Conservation (phyloP, 1,140 invertebrate genomes). For the Sycophaga agraensis region DNA sequence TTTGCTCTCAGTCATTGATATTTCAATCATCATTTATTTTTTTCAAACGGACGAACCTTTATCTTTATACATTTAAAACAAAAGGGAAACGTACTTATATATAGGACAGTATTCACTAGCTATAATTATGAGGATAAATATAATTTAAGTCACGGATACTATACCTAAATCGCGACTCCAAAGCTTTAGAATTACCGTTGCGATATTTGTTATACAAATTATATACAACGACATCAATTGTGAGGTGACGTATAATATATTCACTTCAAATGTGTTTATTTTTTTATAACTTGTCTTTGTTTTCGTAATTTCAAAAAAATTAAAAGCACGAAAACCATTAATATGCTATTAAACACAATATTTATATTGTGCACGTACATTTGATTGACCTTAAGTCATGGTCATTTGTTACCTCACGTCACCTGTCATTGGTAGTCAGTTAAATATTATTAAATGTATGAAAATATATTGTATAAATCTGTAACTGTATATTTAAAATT, state of each 20-base stretch:
- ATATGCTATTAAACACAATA: slow-evolving; percentile 13
- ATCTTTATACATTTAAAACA: slow-evolving; percentile 6
- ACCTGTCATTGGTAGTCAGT: slow-evolving; percentile 35
- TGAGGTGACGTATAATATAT: slow-evolving; percentile 35
- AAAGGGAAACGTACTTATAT: slow-evolving; percentile 49
- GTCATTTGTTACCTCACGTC: slow-evolving; percentile 35
- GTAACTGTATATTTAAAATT: slow-evolving; percentile 30
- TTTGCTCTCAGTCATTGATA: slow-evolving; percentile 16
- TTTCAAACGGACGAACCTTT: not conserved
- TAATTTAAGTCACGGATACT: slow-evolving; percentile 40
- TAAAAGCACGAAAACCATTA: slow-evolving; percentile 9
- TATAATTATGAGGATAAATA: slow-evolving; percentile 37
- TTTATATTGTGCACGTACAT: slow-evolving; percentile 20
- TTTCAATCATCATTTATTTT: slow-evolving; percentile 4
- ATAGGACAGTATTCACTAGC: slow-evolving; percentile 53
- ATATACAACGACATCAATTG: slow-evolving; percentile 28
- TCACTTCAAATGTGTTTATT: slow-evolving; percentile 8
- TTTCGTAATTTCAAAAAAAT: not conserved
- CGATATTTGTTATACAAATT: slow-evolving; percentile 43
- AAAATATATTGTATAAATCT: slow-evolving; percentile 35
- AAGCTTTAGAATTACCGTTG: slow-evolving; percentile 53
- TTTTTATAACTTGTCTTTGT: slow-evolving; percentile 12
- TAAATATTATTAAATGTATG: slow-evolving; percentile 36
- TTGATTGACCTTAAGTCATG: slow-evolving; percentile 15
- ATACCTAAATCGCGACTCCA: slow-evolving; percentile 48